phyloP scores from a whole-genome alignment of 1,140 invertebrate species.

The Littorina saxatilis region DNA sequence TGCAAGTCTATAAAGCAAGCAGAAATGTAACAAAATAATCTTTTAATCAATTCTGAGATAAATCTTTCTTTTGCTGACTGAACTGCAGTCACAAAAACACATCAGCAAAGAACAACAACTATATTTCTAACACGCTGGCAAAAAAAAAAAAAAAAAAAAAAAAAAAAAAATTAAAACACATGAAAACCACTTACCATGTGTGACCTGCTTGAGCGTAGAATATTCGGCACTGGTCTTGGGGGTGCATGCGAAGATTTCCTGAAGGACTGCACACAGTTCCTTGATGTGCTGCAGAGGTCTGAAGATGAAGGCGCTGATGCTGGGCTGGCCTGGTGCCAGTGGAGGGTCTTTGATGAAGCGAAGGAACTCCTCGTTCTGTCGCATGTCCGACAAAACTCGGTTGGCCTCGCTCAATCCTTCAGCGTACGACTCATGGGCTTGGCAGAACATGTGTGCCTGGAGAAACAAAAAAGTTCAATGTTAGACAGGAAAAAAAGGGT shows the following conservation, averaged over 20 bases:
- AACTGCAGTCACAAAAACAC: too few species aligned
- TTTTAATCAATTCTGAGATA: too few species aligned
- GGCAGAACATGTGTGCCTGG: constrained; percentile 68
- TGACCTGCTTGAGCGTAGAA: constrained; percentile 63
- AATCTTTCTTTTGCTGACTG: too few species aligned
- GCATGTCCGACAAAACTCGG: constrained; percentile 55
- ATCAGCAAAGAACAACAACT: too few species aligned
- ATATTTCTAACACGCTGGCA: too few species aligned
- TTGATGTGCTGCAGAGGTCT: constrained; percentile 67
- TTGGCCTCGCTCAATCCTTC: constrained; percentile 64
- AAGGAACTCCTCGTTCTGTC: constrained; percentile 63
- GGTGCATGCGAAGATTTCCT: constrained; percentile 65
- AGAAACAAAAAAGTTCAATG: constrained; percentile 40
- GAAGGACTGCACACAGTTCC: constrained; percentile 63
- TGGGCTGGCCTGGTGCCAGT: constrained; percentile 53
- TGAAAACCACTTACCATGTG: constrained; percentile 56
- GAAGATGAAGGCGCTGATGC: constrained; percentile 68
- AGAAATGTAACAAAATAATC: too few species aligned
- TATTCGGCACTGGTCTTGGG: constrained; percentile 53
- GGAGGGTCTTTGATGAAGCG: constrained; percentile 65
- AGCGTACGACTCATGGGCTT: constrained; percentile 69
- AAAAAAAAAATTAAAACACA: not conserved
- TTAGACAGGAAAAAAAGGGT: constrained; percentile 11
- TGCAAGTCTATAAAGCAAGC: too few species aligned
- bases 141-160: too few species aligned